Percentiles rank a stretch among this genome's conserved stretches.
These are phyloP conservation scores for Lepidochrysops patricia DNA, from an alignment of 2,888 invertebrate species.

Conservation along the genomic window DNA sequence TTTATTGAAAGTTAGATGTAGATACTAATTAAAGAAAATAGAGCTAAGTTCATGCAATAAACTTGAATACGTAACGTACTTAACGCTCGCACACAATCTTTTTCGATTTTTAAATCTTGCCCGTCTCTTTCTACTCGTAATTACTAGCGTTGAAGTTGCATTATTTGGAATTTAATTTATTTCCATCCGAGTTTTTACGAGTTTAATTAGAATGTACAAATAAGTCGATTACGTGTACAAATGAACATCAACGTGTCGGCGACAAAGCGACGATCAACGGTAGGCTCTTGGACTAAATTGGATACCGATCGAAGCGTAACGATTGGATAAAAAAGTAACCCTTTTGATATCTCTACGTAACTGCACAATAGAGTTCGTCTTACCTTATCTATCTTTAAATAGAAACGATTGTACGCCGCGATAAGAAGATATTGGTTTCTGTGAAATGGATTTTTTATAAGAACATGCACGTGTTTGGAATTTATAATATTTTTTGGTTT, in stretches of 20 bases:
- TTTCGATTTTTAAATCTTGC: background rate
- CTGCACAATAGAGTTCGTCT: slow-evolving; percentile 45
- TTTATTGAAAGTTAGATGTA: background rate
- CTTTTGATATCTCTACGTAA: slow-evolving; percentile 54
- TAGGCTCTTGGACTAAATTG: slow-evolving; percentile 57
- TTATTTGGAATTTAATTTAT: slow-evolving; percentile 39
- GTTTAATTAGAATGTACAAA: slow-evolving; percentile 64
- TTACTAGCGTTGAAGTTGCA: background rate
- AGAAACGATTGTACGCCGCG: slow-evolving; percentile 20
- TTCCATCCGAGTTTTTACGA: slow-evolving; percentile 46
- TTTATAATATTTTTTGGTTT: slow-evolving; percentile 1
- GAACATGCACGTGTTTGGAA: slow-evolving; percentile 1
- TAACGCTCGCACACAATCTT: background rate
- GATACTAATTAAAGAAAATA: too few relatives aligned
- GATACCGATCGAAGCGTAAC: slow-evolving; percentile 61
- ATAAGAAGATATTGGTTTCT: slow-evolving; percentile 17
- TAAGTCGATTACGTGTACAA: slow-evolving; percentile 52
- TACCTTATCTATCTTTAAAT: slow-evolving; percentile 24
- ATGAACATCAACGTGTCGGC: slow-evolving; percentile 48
- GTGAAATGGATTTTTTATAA: slow-evolving; percentile 6
- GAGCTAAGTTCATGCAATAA: too few relatives aligned
- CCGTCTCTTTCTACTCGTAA: background rate
- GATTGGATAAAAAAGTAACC: slow-evolving; percentile 51
- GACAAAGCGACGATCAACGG: slow-evolving; percentile 51
- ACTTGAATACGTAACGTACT: background rate